Conservation (phyloP, 2,113 vertebrate species). For the Menura novaehollandiae region DNA sequence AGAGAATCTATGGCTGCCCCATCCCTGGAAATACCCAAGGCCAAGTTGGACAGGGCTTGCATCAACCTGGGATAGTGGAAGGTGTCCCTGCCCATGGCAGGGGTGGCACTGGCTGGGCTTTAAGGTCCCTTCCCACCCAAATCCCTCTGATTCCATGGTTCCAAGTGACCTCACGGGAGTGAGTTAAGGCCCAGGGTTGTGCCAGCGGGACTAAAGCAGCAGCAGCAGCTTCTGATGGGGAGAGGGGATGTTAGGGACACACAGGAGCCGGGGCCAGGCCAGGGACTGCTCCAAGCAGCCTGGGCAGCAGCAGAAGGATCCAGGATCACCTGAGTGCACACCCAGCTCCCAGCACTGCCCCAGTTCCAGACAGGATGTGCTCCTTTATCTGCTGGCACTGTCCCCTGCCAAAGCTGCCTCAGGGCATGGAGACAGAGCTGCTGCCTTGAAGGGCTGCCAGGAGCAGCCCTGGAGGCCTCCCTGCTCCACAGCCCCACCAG, state of each 20-base stretch:
- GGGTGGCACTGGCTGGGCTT: not conserved
- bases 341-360: not conserved
- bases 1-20: not conserved
- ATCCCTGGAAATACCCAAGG: not conserved
- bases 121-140: not conserved
- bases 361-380: not conserved
- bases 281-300: not conserved
- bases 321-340: accelerated
- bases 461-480: not conserved
- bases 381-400: not conserved
- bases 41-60: accelerated
- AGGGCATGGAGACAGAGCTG: not conserved
- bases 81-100: not conserved
- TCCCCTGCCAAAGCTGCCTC: not conserved
- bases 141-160: not conserved
- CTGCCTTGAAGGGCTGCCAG: constrained; percentile 5
- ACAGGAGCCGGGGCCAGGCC: not conserved
- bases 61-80: accelerated
- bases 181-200: not conserved
- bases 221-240: not conserved
- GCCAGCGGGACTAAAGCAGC: not conserved
- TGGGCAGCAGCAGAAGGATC: not conserved
- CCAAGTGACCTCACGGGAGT: not conserved
- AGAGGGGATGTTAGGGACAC: not conserved
- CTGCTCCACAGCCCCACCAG: not conserved